phyloP scores from a whole-genome alignment of 1,140 invertebrate species.

The Drosophila parabipectinata region DNA sequence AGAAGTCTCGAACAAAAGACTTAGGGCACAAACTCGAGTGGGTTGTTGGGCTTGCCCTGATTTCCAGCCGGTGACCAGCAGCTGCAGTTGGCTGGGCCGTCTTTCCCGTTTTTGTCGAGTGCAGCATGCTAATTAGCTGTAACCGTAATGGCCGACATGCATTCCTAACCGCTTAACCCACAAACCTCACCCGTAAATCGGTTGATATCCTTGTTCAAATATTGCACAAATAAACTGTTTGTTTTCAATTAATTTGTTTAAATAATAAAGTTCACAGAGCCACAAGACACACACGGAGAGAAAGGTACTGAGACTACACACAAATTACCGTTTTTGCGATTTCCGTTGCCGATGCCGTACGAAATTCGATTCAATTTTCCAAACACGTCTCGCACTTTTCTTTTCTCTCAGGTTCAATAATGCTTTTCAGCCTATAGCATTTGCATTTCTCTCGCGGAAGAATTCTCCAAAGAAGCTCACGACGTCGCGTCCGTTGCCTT shows the following conservation, averaged over 20 bases:
- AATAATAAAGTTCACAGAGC: constrained; percentile 31
- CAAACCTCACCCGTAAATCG: constrained; percentile 36
- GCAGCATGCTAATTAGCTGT: constrained; percentile 53
- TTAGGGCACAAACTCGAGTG: constrained; percentile 54
- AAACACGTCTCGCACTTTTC: constrained; percentile 68
- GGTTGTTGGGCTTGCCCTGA: constrained; percentile 34
- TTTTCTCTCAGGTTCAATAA: constrained; percentile 64
- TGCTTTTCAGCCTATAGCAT: constrained; percentile 30
- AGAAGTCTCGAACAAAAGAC: constrained; percentile 58
- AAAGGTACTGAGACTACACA: constrained; percentile 31
- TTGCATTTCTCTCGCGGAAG: constrained; percentile 62
- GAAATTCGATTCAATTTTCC: constrained; percentile 71
- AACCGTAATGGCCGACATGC: constrained; percentile 36
- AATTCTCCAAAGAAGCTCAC: constrained; percentile 21
- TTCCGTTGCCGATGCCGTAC: constrained; percentile 69
- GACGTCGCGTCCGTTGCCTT: constrained; percentile 71
- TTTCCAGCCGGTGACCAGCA: constrained; percentile 45
- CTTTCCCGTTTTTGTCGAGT: constrained; percentile 3
- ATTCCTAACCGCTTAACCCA: constrained; percentile 45
- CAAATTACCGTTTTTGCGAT: constrained; percentile 73
- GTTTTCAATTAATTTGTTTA: background rate
- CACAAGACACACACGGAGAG: constrained; percentile 25
- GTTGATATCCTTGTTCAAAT: constrained; percentile 43
- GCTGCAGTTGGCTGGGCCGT: constrained; percentile 7
- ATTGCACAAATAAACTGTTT: constrained; percentile 29